phyloP scores from a whole-genome alignment of 2,888 invertebrate genomes.

The Calliopum simillimum region DNA sequence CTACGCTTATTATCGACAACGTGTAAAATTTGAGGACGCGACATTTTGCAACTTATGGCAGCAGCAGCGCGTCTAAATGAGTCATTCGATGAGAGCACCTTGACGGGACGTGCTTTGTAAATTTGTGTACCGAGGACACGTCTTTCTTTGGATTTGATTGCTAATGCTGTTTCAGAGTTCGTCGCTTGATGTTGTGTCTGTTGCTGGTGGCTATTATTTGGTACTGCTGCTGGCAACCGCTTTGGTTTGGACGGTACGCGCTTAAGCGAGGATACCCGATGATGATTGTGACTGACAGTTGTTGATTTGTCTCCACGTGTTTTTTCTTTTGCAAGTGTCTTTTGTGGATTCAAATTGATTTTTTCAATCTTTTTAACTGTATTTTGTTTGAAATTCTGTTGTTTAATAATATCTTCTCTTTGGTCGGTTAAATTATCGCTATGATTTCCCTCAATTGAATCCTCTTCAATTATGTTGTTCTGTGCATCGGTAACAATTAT shows the following conservation, averaged over 20 bases:
- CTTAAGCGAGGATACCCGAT: slow-evolving; percentile 45
- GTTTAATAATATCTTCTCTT: background rate
- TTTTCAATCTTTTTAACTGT: background rate
- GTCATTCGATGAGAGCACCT: slow-evolving; percentile 58
- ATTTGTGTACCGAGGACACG: slow-evolving; percentile 59
- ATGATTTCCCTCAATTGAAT: slow-evolving; percentile 57
- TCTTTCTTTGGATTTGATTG: slow-evolving; percentile 55
- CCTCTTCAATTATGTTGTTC: slow-evolving; percentile 65
- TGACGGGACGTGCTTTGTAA: slow-evolving; percentile 62
- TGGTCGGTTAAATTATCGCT: background rate
- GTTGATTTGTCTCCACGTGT: slow-evolving; percentile 36
- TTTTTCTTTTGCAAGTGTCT: background rate
- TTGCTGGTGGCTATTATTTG: slow-evolving; percentile 20
- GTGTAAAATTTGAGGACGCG: slow-evolving; percentile 74
- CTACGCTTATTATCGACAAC: slow-evolving; percentile 69
- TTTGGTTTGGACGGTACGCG: slow-evolving; percentile 52
- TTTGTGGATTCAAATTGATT: background rate
- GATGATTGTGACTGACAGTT: slow-evolving; percentile 32
- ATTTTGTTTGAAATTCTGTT: background rate
- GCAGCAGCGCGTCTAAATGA: slow-evolving; percentile 58
- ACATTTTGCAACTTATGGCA: slow-evolving; percentile 68
- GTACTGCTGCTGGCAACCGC: slow-evolving; percentile 40
- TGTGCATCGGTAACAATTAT: slow-evolving; percentile 66
- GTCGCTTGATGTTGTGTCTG: slow-evolving; percentile 13
- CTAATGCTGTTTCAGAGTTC: slow-evolving; percentile 3